These are phyloP conservation scores for Frankliniella fusca DNA, from an alignment of 2,888 invertebrate genomes.

Conservation along the genomic window DNA sequence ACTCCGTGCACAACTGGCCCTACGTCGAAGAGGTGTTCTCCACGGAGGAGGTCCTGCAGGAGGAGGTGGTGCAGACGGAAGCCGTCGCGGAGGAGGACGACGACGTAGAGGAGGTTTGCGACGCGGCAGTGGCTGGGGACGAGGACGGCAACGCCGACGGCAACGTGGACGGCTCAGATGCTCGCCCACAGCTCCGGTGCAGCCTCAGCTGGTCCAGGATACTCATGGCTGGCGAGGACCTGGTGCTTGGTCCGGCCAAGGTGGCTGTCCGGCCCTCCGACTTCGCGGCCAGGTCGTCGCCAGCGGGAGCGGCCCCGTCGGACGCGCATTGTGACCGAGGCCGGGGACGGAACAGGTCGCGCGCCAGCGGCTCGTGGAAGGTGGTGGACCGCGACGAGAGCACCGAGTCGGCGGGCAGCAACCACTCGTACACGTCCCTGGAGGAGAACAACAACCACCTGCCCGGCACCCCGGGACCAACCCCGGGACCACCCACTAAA, in stretches of 20 bases:
- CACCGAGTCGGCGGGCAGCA: not conserved
- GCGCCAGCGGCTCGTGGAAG: not conserved
- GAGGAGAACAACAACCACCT: conserved; percentile 12
- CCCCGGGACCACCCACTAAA: not conserved
- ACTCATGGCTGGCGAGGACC: not conserved
- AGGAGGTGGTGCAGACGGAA: conserved; percentile 9
- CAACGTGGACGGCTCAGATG: not conserved
- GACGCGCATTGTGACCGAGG: not conserved
- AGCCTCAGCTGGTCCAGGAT: not conserved
- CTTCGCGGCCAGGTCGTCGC: not conserved
- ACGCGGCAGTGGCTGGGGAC: not conserved
- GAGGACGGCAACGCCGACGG: not conserved
- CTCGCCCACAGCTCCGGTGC: not conserved
- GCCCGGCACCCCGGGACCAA: not conserved
- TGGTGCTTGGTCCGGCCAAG: conserved; percentile 4
- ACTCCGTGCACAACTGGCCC: not conserved
- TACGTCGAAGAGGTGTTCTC: conserved; percentile 8
- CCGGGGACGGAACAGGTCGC: not conserved
- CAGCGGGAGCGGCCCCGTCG: not conserved
- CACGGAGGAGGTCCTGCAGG: not conserved
- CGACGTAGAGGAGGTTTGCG: not conserved
- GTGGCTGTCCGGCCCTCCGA: not conserved
- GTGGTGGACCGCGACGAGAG: not conserved
- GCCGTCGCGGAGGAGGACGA: not conserved
- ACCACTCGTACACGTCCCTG: not conserved